Conservation (phyloP, 2,113 vertebrate genomes). For the Bungarus multicinctus region DNA sequence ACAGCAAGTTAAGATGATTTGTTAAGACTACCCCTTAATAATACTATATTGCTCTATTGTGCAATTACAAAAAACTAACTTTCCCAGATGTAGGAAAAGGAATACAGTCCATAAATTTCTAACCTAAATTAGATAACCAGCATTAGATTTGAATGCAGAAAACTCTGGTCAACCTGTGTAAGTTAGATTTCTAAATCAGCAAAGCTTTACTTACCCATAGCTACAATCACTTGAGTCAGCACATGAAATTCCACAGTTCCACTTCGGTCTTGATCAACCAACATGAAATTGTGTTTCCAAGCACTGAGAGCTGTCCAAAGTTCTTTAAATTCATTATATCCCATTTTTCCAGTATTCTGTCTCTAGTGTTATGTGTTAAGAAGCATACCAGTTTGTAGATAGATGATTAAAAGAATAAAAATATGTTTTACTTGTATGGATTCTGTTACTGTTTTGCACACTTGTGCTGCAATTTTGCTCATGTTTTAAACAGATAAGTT, state of each 20-base stretch:
- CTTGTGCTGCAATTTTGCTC: background rate
- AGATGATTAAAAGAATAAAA: background rate
- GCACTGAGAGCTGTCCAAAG: constrained; percentile 81
- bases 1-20: background rate
- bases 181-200: background rate
- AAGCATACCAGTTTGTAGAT: constrained; percentile 37
- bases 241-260: constrained; percentile 84
- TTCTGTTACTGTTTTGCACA: background rate
- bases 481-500: background rate
- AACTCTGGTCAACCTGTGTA: background rate
- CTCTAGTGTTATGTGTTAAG: constrained; percentile 75
- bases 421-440: background rate
- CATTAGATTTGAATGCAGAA: background rate
- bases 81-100: background rate
- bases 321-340: constrained; percentile 90
- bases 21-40: background rate
- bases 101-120: background rate
- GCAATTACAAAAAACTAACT: background rate
- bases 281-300: constrained; percentile 92
- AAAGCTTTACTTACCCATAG: constrained; percentile 78
- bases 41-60: background rate
- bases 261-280: constrained; percentile 81
- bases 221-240: constrained; percentile 76
- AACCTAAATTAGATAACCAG: background rate
- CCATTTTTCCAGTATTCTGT: constrained; percentile 88